These are phyloP conservation scores for Pelecanoides urinatrix DNA, from an alignment of 2,113 vertebrate species.

Conservation along the genomic window DNA sequence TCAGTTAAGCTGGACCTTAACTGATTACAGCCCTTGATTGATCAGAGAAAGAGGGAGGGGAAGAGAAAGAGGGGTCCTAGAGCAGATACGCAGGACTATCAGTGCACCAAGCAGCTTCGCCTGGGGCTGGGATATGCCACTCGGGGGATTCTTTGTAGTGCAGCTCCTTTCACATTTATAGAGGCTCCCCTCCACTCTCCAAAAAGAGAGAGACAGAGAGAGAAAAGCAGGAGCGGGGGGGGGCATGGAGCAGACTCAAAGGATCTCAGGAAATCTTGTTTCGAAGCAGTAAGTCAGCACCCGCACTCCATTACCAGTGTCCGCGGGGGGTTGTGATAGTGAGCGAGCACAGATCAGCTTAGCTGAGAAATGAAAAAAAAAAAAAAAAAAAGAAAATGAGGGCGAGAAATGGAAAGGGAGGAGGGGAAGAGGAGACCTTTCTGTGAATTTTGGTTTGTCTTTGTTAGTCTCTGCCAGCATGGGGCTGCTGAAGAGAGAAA, in stretches of 20 bases:
- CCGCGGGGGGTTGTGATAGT: conserved; percentile 51
- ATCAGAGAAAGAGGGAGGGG: not conserved
- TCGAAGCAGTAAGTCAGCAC: conserved; percentile 69
- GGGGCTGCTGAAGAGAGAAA: not conserved
- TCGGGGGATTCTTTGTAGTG: conserved; percentile 38
- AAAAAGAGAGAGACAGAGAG: not conserved
- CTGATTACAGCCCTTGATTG: conserved; percentile 78
- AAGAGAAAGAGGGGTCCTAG: not conserved
- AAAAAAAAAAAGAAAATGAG: not conserved
- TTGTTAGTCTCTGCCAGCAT: not conserved
- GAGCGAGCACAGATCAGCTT: conserved; percentile 48
- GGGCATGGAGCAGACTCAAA: not conserved
- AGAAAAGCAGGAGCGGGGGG: not conserved
- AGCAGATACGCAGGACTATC: conserved; percentile 30
- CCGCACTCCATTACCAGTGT: conserved; percentile 55
- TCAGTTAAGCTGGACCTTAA: conserved; percentile 84
- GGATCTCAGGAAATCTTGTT: conserved; percentile 72
- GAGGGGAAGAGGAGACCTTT: not conserved
- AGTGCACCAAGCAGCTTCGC: conserved; percentile 46
- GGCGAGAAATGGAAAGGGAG: not conserved
- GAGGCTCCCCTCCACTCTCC: conserved; percentile 19
- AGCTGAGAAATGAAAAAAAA: not conserved
- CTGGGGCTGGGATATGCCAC: conserved; percentile 43
- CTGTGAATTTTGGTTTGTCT: not conserved
- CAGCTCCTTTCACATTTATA: conserved; percentile 31